Conservation (phyloP, 1,140 invertebrate species). For the Lordiphosa collinella region DNA sequence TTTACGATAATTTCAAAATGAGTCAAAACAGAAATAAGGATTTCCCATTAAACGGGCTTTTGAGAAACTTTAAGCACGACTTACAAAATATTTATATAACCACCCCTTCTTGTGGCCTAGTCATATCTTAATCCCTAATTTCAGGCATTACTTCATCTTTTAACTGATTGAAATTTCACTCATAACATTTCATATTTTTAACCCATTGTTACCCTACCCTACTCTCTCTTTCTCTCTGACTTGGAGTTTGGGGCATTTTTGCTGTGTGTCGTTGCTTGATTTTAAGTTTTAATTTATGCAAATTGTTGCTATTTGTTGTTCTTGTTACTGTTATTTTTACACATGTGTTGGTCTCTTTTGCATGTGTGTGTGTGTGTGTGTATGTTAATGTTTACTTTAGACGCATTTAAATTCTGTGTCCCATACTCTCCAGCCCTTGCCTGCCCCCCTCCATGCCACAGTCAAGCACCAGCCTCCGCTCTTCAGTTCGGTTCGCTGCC, state of each 20-base stretch:
- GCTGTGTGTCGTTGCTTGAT: slow-evolving; percentile 38
- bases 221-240: not conserved
- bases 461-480: slow-evolving; percentile 1
- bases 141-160: too few species aligned
- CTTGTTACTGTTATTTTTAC: slow-evolving; percentile 56
- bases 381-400: slow-evolving; percentile 62
- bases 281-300: slow-evolving; percentile 78
- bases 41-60: too few species aligned
- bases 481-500: slow-evolving; percentile 43
- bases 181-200: not conserved
- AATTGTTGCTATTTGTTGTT: slow-evolving; percentile 72
- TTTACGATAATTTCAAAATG: too few species aligned
- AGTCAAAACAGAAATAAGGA: too few species aligned
- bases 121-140: too few species aligned
- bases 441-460: slow-evolving; percentile 2
- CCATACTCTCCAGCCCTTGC: slow-evolving; percentile 6
- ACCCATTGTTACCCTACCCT: slow-evolving; percentile 21
- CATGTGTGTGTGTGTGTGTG: slow-evolving; percentile 24
- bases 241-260: slow-evolving; percentile 4
- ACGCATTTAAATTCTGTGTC: slow-evolving; percentile 59
- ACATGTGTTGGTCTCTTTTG: slow-evolving; percentile 28
- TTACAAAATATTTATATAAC: too few species aligned
- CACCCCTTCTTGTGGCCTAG: too few species aligned
- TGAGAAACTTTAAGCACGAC: too few species aligned
- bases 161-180: not conserved